Conservation (phyloP, 1,140 invertebrate species). For the Ceratosolen solmsi region DNA sequence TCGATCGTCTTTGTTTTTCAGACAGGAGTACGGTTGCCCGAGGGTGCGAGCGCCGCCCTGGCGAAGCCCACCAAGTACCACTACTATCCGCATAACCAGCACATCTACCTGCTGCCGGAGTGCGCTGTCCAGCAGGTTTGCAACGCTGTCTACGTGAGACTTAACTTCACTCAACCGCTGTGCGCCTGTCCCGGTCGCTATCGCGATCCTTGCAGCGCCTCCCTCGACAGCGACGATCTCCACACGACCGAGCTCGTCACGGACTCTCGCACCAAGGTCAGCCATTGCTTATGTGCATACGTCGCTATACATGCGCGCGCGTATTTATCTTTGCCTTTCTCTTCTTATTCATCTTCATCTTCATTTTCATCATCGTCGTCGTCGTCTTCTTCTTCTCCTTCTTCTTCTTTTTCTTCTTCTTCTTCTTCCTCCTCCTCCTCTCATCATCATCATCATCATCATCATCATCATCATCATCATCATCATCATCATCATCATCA, state of each 20-base stretch:
- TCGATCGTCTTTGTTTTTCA: conserved; percentile 71
- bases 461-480: neutral
- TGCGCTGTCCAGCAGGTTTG: conserved; percentile 95
- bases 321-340: neutral
- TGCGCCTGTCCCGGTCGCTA: conserved; percentile 90
- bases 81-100: conserved; percentile 94
- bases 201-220: conserved; percentile 91
- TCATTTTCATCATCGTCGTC: too few species aligned
- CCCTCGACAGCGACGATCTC: conserved; percentile 89
- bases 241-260: conserved; percentile 92
- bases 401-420: too few species aligned
- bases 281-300: neutral
- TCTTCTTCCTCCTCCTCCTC: too few species aligned
- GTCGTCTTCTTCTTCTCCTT: neutral
- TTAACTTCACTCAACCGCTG: conserved; percentile 93
- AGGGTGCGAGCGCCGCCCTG: conserved; percentile 78
- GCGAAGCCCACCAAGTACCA: conserved; percentile 92
- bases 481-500: too few species aligned
- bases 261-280: conserved; percentile 86
- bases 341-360: too few species aligned
- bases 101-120: conserved; percentile 91
- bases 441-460: too few species aligned
- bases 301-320: neutral
- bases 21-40: conserved; percentile 81
- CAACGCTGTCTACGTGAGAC: conserved; percentile 91